Percentiles rank a stretch among this genome's conserved stretches.
Conservation (phyloP, 2,113 vertebrate genomes). For the Otolemur garnettii region DNA sequence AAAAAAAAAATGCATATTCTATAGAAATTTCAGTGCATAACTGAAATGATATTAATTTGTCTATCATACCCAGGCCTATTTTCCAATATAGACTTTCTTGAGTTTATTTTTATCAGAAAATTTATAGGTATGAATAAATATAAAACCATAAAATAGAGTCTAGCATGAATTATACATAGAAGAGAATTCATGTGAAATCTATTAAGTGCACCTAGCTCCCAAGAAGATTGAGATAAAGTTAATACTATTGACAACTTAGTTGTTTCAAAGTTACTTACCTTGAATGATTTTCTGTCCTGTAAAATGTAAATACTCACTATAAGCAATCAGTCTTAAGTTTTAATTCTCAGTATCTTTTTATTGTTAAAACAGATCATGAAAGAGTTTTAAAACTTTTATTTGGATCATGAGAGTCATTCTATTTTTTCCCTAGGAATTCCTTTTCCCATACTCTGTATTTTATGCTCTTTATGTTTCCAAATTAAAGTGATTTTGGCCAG, state of each 20-base stretch:
- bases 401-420: neutral
- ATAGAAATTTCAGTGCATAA: neutral
- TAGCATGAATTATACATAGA: neutral
- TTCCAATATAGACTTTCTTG: neutral
- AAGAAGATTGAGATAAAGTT: conserved; percentile 26
- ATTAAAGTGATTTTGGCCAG: conserved; percentile 21
- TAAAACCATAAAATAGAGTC: neutral
- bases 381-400: conserved; percentile 15
- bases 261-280: conserved; percentile 33
- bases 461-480: neutral
- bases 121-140: neutral
- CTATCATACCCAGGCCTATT: neutral
- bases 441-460: neutral
- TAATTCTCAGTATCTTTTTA: neutral
- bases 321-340: neutral
- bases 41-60: conserved; percentile 26
- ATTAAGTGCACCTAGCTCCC: neutral
- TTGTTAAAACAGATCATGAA: neutral
- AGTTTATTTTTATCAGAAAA: conserved; percentile 54
- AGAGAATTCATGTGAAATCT: conserved; percentile 2
- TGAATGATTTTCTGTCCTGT: neutral
- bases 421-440: neutral
- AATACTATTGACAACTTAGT: neutral
- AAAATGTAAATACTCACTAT: conserved; percentile 32
- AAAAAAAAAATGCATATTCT: conserved; percentile 23